phyloP scores from a whole-genome alignment of 2,888 invertebrate species.

The Noctuana brunneofusca region DNA sequence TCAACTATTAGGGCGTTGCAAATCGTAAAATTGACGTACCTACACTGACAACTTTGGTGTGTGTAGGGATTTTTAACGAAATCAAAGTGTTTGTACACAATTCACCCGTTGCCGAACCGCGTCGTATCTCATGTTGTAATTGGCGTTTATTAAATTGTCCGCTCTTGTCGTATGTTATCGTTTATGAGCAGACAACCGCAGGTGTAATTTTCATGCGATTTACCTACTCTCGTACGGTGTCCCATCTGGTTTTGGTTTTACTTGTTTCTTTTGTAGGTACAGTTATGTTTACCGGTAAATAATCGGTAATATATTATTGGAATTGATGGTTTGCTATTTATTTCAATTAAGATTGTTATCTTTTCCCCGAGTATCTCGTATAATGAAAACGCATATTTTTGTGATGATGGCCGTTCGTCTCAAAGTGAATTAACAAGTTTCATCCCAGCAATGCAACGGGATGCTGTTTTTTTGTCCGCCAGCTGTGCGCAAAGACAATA shows the following conservation, averaged over 20 bases:
- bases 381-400: constrained; percentile 30
- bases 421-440: constrained; percentile 19
- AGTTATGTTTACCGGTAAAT: constrained; percentile 30
- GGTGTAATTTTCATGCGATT: constrained; percentile 34
- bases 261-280: constrained; percentile 28
- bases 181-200: constrained; percentile 29
- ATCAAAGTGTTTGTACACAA: constrained; percentile 6
- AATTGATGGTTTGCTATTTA: constrained; percentile 27
- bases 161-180: constrained; percentile 30
- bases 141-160: constrained; percentile 41
- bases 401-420: constrained; percentile 8
- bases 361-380: constrained; percentile 8
- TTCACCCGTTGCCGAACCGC: constrained; percentile 2
- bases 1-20: constrained; percentile 17
- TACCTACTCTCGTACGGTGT: constrained; percentile 25
- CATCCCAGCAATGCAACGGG: constrained; percentile 6
- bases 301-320: constrained; percentile 22
- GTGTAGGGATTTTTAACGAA: not conserved
- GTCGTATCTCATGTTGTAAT: constrained; percentile 31
- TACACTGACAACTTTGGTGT: not conserved
- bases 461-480: constrained; percentile 20
- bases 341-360: constrained; percentile 34
- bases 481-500: constrained; percentile 19
- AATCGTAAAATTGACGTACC: constrained; percentile 32
- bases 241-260: constrained; percentile 32